These are phyloP conservation scores for Condylura cristata DNA, from an alignment of 2,113 vertebrate genomes.

Conservation along the genomic window DNA sequence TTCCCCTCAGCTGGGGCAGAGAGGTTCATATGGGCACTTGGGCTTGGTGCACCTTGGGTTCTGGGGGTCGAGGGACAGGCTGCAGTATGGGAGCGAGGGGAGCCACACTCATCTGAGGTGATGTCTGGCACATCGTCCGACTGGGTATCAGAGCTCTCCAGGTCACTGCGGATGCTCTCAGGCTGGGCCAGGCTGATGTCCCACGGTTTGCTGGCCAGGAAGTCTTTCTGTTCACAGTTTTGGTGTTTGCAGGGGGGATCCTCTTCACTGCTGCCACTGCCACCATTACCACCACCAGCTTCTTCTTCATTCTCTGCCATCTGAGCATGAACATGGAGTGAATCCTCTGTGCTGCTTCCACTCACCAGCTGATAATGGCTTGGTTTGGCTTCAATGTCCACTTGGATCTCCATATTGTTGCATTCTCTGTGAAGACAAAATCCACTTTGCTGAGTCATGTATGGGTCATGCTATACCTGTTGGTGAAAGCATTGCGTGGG, in stretches of 20 bases:
- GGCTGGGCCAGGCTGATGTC: constrained; percentile 98
- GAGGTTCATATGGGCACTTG: constrained; percentile 88
- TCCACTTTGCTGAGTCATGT: constrained; percentile 54
- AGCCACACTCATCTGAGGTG: constrained; percentile 96
- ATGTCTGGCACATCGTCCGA: constrained; percentile 98
- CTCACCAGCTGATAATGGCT: constrained; percentile 96
- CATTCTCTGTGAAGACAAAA: constrained; percentile 91
- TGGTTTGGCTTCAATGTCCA: constrained; percentile 99
- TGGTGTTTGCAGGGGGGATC: constrained; percentile 88
- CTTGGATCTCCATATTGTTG: constrained; percentile 99
- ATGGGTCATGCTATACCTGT: constrained; percentile 45
- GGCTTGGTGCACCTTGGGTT: constrained; percentile 85
- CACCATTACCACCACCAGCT: constrained; percentile 29
- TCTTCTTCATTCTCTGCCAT: constrained; percentile 88
- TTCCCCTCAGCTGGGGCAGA: constrained; percentile 84
- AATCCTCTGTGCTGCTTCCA: constrained; percentile 94
- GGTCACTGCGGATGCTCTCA: constrained; percentile 98
- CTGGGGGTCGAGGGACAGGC: constrained; percentile 81
- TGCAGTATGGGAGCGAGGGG: constrained; percentile 87
- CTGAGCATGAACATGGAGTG: constrained; percentile 88
- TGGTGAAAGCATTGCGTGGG: constrained; percentile 60
- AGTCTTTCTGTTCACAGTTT: constrained; percentile 88
- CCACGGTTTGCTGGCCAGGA: constrained; percentile 84
- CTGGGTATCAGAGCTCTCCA: constrained; percentile 98
- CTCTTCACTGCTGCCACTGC: constrained; percentile 78